A percentile compares a stretch with the other conserved stretches of the same genome.
These are phyloP conservation scores for Haliclona indistincta DNA, from an alignment of 37 sponge, comb jelly and placozoan species.

Conservation along the genomic window DNA sequence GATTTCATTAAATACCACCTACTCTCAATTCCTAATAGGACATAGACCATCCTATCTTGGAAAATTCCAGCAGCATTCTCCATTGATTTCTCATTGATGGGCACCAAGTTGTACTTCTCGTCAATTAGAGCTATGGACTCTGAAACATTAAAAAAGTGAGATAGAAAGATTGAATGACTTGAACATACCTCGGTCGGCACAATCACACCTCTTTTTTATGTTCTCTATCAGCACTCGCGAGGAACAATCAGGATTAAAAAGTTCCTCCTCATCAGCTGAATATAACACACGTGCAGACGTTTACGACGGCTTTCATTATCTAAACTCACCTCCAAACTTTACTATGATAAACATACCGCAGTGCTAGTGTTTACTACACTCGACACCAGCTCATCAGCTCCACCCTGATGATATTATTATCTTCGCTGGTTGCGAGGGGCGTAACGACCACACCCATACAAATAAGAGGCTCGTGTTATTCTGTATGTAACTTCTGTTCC, in stretches of 20 bases:
- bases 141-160: not conserved
- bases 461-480: too few species aligned
- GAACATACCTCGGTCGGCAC: slow-evolving; percentile 14
- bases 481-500: too few species aligned
- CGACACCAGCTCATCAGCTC: not conserved
- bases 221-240: slow-evolving; percentile 45
- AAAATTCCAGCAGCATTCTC: slow-evolving; percentile 35
- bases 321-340: slow-evolving; percentile 61
- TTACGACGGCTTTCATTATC: not conserved
- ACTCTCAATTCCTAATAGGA: slow-evolving; percentile 58
- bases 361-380: not conserved
- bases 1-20: slow-evolving; percentile 11
- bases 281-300: not conserved
- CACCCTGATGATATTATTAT: too few species aligned
- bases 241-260: slow-evolving; percentile 78
- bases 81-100: slow-evolving; percentile 34
- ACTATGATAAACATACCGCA: slow-evolving; percentile 56
- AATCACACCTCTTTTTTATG: slow-evolving; percentile 58
- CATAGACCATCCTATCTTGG: slow-evolving; percentile 48
- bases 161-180: not conserved
- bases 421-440: too few species aligned
- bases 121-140: slow-evolving; percentile 31
- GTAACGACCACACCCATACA: too few species aligned
- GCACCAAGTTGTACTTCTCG: slow-evolving; percentile 14
- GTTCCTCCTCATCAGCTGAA: slow-evolving; percentile 51